Conservation (phyloP, 1,140 invertebrate genomes). For the Ylistrum balloti region DNA sequence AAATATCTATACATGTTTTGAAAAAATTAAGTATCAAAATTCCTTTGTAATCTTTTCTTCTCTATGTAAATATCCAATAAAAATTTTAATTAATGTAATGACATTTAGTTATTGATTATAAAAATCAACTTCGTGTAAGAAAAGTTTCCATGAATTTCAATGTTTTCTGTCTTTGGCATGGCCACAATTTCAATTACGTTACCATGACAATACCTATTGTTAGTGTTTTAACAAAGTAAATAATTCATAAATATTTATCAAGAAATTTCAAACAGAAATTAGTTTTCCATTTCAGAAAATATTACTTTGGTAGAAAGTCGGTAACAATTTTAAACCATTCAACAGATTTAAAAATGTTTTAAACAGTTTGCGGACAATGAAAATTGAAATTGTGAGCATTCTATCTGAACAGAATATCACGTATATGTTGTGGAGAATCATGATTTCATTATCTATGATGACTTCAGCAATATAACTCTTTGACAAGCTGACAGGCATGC, state of each 20-base stretch:
- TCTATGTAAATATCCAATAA: background rate
- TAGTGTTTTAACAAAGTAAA: background rate
- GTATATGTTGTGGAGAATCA: too few relatives aligned
- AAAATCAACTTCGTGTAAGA: background rate
- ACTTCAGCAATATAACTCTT: too few relatives aligned
- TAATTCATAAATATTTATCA: background rate
- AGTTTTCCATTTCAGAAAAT: background rate
- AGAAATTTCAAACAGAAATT: background rate
- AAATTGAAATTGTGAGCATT: too few relatives aligned
- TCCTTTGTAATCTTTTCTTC: background rate
- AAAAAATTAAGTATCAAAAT: background rate
- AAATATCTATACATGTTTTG: background rate
- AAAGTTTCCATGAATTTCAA: background rate
- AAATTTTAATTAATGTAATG: background rate
- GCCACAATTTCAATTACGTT: background rate
- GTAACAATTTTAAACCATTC: background rate
- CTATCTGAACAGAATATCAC: too few relatives aligned
- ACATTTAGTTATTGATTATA: background rate
- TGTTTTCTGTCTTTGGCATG: background rate
- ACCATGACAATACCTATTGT: conserved; percentile 19
- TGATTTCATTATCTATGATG: too few relatives aligned
- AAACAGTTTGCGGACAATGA: too few relatives aligned
- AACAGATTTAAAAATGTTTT: background rate
- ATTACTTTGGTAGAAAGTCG: background rate
- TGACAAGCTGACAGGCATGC: too few relatives aligned